A percentile compares a stretch with the other conserved stretches of the same genome.
phyloP scores from a whole-genome alignment of 2,113 vertebrate genomes.

The Clarias batrachus region DNA sequence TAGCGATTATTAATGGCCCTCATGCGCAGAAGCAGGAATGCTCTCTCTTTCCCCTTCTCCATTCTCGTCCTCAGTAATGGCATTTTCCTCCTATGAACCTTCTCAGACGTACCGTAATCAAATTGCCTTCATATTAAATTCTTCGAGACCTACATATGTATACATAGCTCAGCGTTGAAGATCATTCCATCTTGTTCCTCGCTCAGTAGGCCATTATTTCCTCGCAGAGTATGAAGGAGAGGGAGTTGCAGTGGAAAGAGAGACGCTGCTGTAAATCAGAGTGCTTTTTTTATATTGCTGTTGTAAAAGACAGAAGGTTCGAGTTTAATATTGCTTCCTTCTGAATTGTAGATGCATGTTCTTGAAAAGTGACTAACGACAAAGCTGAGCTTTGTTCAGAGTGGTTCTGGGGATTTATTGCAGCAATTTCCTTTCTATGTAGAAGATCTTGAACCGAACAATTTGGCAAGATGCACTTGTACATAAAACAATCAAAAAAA shows the following conservation, averaged over 20 bases:
- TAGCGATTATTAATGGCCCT: constrained; percentile 74
- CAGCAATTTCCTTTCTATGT: constrained; percentile 13
- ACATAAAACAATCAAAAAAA: background rate
- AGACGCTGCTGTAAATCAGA: constrained; percentile 36
- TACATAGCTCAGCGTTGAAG: constrained; percentile 62
- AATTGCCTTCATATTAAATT: constrained; percentile 76
- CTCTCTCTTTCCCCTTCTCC: constrained; percentile 56
- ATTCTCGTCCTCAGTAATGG: constrained; percentile 69
- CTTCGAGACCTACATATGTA: constrained; percentile 75
- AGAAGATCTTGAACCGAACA: background rate
- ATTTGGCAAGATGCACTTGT: background rate
- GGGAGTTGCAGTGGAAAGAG: constrained; percentile 30
- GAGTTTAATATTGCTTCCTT: constrained; percentile 35
- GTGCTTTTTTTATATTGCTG: constrained; percentile 33
- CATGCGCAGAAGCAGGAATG: constrained; percentile 50
- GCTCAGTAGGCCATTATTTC: constrained; percentile 44
- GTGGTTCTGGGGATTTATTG: constrained; percentile 8
- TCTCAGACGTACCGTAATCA: constrained; percentile 68
- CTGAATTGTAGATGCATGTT: constrained; percentile 28
- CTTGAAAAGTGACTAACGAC: constrained; percentile 30
- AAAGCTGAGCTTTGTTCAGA: constrained; percentile 14
- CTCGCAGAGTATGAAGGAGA: constrained; percentile 10
- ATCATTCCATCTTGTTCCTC: constrained; percentile 61
- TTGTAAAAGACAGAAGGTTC: constrained; percentile 41
- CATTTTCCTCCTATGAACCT: constrained; percentile 69